Percentiles rank a stretch among this genome's conserved stretches.
Conservation (phyloP, 2,113 vertebrate genomes). For the Choloepus hoffmanni region DNA sequence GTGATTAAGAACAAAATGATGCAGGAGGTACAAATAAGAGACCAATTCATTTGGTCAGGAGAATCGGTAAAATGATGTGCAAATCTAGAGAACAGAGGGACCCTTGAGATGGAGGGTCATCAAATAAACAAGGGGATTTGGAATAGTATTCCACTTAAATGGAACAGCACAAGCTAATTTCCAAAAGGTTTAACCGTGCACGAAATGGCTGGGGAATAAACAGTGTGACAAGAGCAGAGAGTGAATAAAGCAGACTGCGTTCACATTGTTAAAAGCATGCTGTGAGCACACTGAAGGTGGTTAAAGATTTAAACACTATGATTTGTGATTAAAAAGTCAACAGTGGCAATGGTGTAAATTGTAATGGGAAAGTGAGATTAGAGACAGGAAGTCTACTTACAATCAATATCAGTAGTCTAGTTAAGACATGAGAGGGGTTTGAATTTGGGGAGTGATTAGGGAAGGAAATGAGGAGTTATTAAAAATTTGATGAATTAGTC, state of each 20-base stretch:
- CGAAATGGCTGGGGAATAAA: neutral
- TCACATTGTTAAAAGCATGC: neutral
- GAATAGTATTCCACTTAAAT: neutral
- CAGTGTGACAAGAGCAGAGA: neutral
- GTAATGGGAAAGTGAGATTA: neutral
- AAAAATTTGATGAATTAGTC: neutral
- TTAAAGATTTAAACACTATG: neutral
- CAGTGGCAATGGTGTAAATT: too few species aligned
- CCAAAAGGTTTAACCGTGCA: neutral
- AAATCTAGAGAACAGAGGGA: neutral
- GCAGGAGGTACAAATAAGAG: neutral
- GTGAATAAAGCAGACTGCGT: neutral
- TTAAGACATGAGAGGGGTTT: neutral
- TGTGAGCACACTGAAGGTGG: neutral
- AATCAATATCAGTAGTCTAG: neutral
- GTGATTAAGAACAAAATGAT: neutral
- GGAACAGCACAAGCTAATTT: neutral
- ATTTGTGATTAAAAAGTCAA: neutral
- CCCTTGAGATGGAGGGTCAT: neutral
- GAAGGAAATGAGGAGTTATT: neutral
- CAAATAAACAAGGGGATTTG: neutral
- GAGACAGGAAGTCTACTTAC: neutral
- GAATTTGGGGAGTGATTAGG: neutral
- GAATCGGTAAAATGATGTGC: neutral
- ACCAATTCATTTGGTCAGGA: neutral